phyloP scores from a whole-genome alignment of 2,888 invertebrate species.

The Drosophila fungiperda region DNA sequence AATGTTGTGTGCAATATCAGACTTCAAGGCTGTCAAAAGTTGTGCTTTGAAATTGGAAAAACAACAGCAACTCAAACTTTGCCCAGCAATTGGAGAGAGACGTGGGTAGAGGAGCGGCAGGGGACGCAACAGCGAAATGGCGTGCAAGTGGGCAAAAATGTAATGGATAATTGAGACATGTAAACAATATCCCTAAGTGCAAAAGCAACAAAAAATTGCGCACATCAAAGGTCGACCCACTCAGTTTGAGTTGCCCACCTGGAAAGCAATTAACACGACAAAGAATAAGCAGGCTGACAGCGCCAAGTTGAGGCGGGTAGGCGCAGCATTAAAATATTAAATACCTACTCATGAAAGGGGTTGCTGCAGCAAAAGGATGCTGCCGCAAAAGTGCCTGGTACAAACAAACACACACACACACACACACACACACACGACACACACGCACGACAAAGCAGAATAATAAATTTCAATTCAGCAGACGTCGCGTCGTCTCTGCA shows the following conservation, averaged over 20 bases:
- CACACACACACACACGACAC: slow-evolving; percentile 40
- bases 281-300: slow-evolving; percentile 22
- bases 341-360: slow-evolving; percentile 45
- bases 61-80: slow-evolving; percentile 49
- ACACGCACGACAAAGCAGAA: slow-evolving; percentile 80
- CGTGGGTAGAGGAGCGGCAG: not conserved
- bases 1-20: slow-evolving; percentile 27
- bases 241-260: slow-evolving; percentile 44
- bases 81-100: not conserved
- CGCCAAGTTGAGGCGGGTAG: not conserved
- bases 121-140: slow-evolving; percentile 27
- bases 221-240: slow-evolving; percentile 70
- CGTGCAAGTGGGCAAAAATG: slow-evolving; percentile 50
- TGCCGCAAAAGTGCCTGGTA: slow-evolving; percentile 63
- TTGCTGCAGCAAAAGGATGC: slow-evolving; percentile 23
- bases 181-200: slow-evolving; percentile 76
- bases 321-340: slow-evolving; percentile 51
- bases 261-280: slow-evolving; percentile 75
- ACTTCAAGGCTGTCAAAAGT: slow-evolving; percentile 48
- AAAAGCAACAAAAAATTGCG: slow-evolving; percentile 39
- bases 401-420: not conserved
- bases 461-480: slow-evolving; percentile 79
- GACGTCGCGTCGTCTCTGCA: slow-evolving; percentile 62
- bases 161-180: slow-evolving; percentile 79
- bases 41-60: slow-evolving; percentile 66